Evolutionary conservation across 1,140 invertebrate species (phyloP), one percentile per base, ranked within the genome.

Genomic region (Dreissena polymorpha): DNA sequence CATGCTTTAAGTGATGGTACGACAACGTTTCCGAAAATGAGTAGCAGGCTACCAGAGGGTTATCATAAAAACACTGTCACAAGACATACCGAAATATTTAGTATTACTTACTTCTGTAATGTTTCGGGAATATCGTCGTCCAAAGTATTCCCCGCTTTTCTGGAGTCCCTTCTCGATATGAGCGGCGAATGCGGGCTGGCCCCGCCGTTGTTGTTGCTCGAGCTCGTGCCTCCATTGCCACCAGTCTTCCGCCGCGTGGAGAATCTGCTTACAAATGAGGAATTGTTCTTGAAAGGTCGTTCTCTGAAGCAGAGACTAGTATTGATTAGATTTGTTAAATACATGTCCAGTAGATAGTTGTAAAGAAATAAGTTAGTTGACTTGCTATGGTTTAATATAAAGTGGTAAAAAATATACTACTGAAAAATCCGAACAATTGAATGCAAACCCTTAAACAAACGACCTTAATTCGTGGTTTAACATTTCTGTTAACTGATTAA

Each of bases 231-330:
- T 57, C 80, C 78, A 39, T 39, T 39, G 0, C 84, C 84, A 6
- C 90, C 74, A 67, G 90, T 89, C 27, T 90, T 83, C n/a, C 90
- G 85, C 60, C 88, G 72, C 12, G 90, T 91, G 63, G 90, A 91
- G 86, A 91, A 91, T 55, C 90, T 75, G 71, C 90, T 91, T 13
- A 91, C 90, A 77, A 91, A 91, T 0, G 90, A 91, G 1, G 89
- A 78, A 85, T 91, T 90, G 82, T 88, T 89, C 82, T 90, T 90
- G 70, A 85, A 89, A 18, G 87, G 86, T 13, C 89, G 79, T 51
- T 91, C 90, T 21, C 90, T 90, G 23, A 65, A 84, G 63, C 18
- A 29, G 18, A 50, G 39, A 57, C 14, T 80, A 14, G 2, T 21
- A 6, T 51, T 69, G 25, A 27, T 53, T 10, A 8, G 21, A 80